phyloP scores from a whole-genome alignment of 1,140 invertebrate species.

The Patella vulgata region DNA sequence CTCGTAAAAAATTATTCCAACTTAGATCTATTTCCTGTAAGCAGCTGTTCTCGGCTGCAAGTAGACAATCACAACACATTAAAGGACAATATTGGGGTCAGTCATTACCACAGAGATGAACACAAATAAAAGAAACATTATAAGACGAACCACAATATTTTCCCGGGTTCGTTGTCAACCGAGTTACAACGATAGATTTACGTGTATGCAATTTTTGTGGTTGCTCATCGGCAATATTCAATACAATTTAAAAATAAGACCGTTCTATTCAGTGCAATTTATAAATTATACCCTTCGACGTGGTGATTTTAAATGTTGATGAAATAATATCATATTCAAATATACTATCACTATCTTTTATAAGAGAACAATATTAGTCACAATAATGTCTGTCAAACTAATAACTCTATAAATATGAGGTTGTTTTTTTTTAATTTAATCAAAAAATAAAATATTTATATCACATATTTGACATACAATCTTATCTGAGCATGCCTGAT shows the following conservation, averaged over 20 bases:
- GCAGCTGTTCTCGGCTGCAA: constrained; percentile 47
- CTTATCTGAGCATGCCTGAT: too few relatives aligned
- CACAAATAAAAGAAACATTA: not conserved
- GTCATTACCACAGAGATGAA: not conserved
- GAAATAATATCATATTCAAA: too few relatives aligned
- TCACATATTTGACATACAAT: too few relatives aligned
- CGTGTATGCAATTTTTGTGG: not conserved
- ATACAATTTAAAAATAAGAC: not conserved
- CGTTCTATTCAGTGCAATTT: too few relatives aligned
- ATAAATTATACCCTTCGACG: too few relatives aligned
- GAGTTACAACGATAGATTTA: constrained; percentile 2
- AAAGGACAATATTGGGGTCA: not conserved
- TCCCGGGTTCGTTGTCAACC: not conserved
- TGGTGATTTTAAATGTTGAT: too few relatives aligned
- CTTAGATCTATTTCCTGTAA: constrained; percentile 58
- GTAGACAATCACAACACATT: not conserved
- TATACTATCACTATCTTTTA: too few relatives aligned
- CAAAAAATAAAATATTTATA: too few relatives aligned
- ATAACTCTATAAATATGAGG: too few relatives aligned
- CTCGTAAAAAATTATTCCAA: constrained; percentile 60
- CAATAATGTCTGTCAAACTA: too few relatives aligned
- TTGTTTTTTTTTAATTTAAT: too few relatives aligned
- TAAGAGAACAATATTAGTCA: too few relatives aligned
- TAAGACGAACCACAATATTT: not conserved
- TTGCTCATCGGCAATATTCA: constrained; percentile 3